Conservation (phyloP, 2,113 vertebrate species). For the Dromas ardeola region DNA sequence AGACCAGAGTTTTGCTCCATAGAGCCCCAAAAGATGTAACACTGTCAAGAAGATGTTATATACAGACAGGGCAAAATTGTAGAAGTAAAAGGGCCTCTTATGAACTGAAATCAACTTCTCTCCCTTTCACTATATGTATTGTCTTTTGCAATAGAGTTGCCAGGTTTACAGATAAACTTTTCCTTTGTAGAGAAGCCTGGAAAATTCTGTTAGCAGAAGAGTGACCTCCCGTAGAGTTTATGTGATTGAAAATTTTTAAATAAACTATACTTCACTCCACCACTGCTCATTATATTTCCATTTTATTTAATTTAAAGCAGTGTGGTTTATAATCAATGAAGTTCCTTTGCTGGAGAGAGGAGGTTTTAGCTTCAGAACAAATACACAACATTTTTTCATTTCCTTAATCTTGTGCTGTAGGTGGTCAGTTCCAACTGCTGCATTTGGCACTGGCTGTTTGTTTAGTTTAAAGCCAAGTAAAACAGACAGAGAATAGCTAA, state of each 20-base stretch:
- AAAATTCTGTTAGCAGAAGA: constrained; percentile 25
- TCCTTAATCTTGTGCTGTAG: constrained; percentile 62
- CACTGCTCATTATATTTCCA: constrained; percentile 43
- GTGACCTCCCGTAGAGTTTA: constrained; percentile 2
- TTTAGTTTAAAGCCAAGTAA: constrained; percentile 68
- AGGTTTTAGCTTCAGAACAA: constrained; percentile 57
- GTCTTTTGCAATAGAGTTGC: not conserved
- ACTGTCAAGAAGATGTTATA: not conserved
- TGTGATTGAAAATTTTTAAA: constrained; percentile 33
- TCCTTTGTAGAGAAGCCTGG: not conserved
- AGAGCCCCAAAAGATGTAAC: not conserved
- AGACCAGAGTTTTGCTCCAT: not conserved
- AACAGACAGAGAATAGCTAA: constrained; percentile 63
- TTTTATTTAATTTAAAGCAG: constrained; percentile 55
- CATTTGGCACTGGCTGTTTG: constrained; percentile 42
- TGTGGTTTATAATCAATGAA: constrained; percentile 33
- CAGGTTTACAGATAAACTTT: not conserved
- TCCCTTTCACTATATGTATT: not conserved
- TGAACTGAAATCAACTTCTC: constrained; percentile 16
- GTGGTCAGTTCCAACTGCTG: constrained; percentile 62
- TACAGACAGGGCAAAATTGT: constrained; percentile 28
- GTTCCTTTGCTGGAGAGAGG: constrained; percentile 3
- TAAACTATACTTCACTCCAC: constrained; percentile 38
- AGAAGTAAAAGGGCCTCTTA: not conserved
- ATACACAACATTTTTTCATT: constrained; percentile 61